A percentile compares a stretch with the other conserved stretches of the same genome.
These are phyloP conservation scores for Galago senegalensis DNA, from an alignment of 2,797 vertebrate species.

Conservation along the genomic window DNA sequence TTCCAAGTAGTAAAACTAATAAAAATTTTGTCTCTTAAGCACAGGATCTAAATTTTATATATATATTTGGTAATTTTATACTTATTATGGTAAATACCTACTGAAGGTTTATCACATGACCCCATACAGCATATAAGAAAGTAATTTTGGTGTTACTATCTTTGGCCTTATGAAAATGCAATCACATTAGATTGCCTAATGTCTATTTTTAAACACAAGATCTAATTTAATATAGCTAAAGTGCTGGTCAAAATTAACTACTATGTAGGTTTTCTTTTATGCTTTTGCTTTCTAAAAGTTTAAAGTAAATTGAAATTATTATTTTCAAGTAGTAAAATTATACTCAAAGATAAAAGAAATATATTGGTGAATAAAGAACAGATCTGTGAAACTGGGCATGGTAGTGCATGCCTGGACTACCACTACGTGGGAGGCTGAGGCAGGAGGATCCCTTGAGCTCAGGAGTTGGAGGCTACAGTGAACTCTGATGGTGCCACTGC, in stretches of 20 bases:
- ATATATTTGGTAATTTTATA: not conserved
- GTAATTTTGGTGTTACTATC: conserved; percentile 70
- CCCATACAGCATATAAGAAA: not conserved
- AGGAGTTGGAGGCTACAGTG: not conserved
- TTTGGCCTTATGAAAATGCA: conserved; percentile 75
- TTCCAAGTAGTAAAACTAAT: conserved; percentile 13
- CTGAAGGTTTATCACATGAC: conserved; percentile 2
- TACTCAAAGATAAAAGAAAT: not conserved
- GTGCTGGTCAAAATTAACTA: conserved; percentile 6
- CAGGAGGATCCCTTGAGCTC: not conserved
- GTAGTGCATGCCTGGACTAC: not conserved
- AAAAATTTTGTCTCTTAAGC: conserved; percentile 57
- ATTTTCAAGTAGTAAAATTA: conserved; percentile 38
- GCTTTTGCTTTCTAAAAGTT: conserved; percentile 49
- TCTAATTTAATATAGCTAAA: conserved; percentile 67
- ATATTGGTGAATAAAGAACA: not conserved
- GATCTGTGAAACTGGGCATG: not conserved
- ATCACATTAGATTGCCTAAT: conserved; percentile 58
- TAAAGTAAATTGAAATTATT: conserved; percentile 31
- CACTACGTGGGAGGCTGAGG: not conserved
- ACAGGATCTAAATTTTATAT: conserved; percentile 25
- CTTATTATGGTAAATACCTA: not conserved
- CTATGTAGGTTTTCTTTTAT: conserved; percentile 21
- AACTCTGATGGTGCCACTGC: not conserved
- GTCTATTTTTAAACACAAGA: conserved; percentile 80